Evolutionary conservation across 2,888 invertebrate genomes (phyloP), one percentile per base, ranked within the genome.

Genomic region (Fissipunctia ypsillon): DNA sequence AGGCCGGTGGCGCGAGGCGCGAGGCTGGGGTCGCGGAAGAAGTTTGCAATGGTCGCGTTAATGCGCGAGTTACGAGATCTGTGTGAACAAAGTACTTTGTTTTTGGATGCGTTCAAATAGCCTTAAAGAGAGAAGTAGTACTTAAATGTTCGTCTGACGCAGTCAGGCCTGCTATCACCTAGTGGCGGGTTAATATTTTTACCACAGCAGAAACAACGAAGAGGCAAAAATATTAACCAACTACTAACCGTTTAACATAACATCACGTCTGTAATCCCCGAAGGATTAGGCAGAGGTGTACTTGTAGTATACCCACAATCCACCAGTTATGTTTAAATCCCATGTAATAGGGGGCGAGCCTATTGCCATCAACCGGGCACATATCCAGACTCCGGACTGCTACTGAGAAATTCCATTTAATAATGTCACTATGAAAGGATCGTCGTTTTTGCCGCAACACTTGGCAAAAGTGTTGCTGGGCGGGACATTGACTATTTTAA

Each of bases 31-130:
- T n/a, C 68, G 84, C 88, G 76, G 90, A 88, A 91, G 90, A 93
- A 92, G 91, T 92, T 91, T 91, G 89, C 87, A 93, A 92, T 91
- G 91, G 91, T 85, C 82, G 92, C 90, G 92, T 90, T 92, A 92
- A 92, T 89, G 89, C 89, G 82, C 85, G 68, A n/a, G n/a, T n/a
- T n/a, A n/a, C n/a, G n/a, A n/a, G n/a, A n/a, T n/a, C 6, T 43
- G 9, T n/a, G 60, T 45, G 12, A 14, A n/a, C 22, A 57, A 50
- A 31, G 14, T 38, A 56, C 52, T 54, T 31, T 41, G 9, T 52
- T 74, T 70, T 56, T 38, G 28, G 28, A 19, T 78, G 78, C 43
- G 35, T 76, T 54, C 28, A 73, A 73, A 78, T 54, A 45, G n/a
- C 35, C n/a, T n/a, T 22, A 7, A 16, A 12, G 7, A 22, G 52